Evolutionary conservation across 2,113 vertebrate species (phyloP), one percentile per base, ranked within the genome.

Genomic region (Serilophus lunatus): DNA sequence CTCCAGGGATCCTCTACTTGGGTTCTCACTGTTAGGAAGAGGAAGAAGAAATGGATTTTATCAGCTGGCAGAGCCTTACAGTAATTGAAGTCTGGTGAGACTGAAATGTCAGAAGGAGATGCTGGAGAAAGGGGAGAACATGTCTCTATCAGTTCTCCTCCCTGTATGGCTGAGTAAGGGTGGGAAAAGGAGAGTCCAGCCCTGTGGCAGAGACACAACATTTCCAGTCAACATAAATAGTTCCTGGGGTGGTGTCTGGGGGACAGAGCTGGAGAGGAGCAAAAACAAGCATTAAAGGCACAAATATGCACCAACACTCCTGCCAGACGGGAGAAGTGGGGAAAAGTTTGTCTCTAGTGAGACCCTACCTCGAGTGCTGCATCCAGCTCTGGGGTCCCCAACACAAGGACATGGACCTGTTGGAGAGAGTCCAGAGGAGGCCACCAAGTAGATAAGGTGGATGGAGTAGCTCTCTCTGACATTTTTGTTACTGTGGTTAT

Each of bases 1-100:
- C 51, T 61, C 1, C 0, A 14, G 33, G 75, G n/a, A 70, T 45
- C 45, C 35, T 64, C 64, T 0, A 0, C 65, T 40, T 29, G 33
- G 57, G 42, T 64, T 75, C 54, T 59, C 60, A 45, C 75, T 88
- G 56, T 56, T 29, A 78, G 40, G n/a, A 60, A 47, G 28, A 72
- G 44, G 68, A 81, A 90, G 61, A 92, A 92, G 54, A 78, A 82
- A 60, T 2, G 18, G 75, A 26, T 59, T 88, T 74, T 57, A 56
- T 24, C 1, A 6, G 23, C 40, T 74, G 40, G 56, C 24, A 85
- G 49, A 60, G 45, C 35, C 60, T 74, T 42, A 61, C 60, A 64
- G 45, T 82, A 80, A 66, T 75, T 2, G 0, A 79, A 79, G 45
- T 10, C n/a, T 42, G 36, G 49, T 66, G 61, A 71, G 63, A 66